A percentile compares a stretch with the other conserved stretches of the same genome.
Conservation (phyloP, 1,140 invertebrate species). For the Brachionus angularis region DNA sequence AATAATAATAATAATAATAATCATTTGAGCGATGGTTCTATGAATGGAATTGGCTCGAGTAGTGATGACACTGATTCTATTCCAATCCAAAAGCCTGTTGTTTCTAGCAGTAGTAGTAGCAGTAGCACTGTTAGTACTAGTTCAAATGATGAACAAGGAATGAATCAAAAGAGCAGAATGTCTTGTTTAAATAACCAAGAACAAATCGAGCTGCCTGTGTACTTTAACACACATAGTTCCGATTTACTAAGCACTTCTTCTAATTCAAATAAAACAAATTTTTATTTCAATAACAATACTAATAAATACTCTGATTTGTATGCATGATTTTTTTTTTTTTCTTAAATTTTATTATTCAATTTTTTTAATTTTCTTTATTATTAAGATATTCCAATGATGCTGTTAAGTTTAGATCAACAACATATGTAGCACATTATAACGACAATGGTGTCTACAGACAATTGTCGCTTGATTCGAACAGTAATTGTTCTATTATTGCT, state of each 20-base stretch:
- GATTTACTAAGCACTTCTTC: not conserved
- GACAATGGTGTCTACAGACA: conserved; percentile 33
- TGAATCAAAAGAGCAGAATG: too few relatives aligned
- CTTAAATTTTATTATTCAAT: not conserved
- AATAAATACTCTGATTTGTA: conserved; percentile 32
- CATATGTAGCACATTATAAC: conserved; percentile 22
- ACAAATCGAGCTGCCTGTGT: too few relatives aligned
- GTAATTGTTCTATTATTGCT: conserved; percentile 49
- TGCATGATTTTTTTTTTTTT: not conserved
- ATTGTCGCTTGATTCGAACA: conserved; percentile 26
- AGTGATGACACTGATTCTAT: conserved; percentile 24
- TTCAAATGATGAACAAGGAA: conserved; percentile 4
- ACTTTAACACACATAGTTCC: too few relatives aligned
- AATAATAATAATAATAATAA: too few relatives aligned
- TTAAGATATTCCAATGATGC: conserved; percentile 3
- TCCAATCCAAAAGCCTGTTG: not conserved
- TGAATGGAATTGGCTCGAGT: too few relatives aligned
- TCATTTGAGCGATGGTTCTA: too few relatives aligned
- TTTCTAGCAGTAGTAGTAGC: conserved; percentile 19
- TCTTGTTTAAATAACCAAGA: too few relatives aligned
- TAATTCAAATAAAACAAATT: too few relatives aligned
- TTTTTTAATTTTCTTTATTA: not conserved
- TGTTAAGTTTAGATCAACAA: not conserved
- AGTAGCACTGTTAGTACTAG: conserved; percentile 26
- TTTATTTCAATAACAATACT: conserved; percentile 1